Conservation (phyloP, 2,888 invertebrate genomes). For the Ectemnius continuus region DNA sequence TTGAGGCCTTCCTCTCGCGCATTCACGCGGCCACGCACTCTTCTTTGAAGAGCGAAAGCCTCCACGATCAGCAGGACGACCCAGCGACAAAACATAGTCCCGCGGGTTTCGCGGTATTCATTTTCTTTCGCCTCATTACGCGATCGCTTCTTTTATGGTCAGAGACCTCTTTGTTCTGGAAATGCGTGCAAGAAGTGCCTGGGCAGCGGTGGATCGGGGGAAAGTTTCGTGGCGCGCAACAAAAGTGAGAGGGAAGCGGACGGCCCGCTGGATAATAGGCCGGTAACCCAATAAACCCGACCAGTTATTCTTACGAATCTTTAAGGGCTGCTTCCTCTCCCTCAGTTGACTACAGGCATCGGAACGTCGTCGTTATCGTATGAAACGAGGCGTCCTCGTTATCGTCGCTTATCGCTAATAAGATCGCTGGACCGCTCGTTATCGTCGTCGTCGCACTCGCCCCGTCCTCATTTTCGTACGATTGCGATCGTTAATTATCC, state of each 20-base stretch:
- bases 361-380: slow-evolving; percentile 70
- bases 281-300: too few relatives aligned
- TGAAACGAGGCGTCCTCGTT: slow-evolving; percentile 67
- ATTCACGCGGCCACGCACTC: not conserved
- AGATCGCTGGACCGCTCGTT: slow-evolving; percentile 76
- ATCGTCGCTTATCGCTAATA: slow-evolving; percentile 76
- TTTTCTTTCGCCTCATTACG: not conserved
- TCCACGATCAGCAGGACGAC: not conserved
- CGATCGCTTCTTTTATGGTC: not conserved
- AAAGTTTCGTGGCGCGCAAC: slow-evolving; percentile 4
- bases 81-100: not conserved
- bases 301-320: slow-evolving; percentile 32
- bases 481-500: slow-evolving; percentile 76
- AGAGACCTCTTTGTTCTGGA: too few relatives aligned
- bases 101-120: not conserved
- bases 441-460: slow-evolving; percentile 71
- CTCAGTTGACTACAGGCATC: slow-evolving; percentile 47
- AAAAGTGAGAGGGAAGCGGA: slow-evolving; percentile 10
- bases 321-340: slow-evolving; percentile 37
- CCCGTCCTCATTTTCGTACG: slow-evolving; percentile 75
- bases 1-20: not conserved
- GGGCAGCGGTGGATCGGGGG: too few relatives aligned
- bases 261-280: slow-evolving; percentile 6
- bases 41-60: slow-evolving; percentile 1
- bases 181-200: too few relatives aligned